Evolutionary conservation across 2,888 invertebrate species (phyloP), one percentile per base, ranked within the genome.

Genomic region (Erebia epiphron): DNA sequence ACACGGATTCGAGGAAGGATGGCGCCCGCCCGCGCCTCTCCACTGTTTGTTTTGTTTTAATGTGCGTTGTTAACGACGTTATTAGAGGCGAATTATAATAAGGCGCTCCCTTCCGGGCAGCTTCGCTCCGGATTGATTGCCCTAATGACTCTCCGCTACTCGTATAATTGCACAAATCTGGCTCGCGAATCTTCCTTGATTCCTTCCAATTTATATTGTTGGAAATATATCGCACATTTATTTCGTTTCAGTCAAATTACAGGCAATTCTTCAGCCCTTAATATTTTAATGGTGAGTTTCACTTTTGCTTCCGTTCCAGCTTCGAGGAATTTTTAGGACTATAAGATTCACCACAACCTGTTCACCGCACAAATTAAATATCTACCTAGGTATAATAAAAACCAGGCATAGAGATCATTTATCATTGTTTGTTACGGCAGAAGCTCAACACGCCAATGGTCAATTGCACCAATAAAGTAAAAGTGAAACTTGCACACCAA

Each of bases 1-100:
- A 93, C 93, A 92, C 93, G 93, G 93, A 92, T 93, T 93, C 93
- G 90, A 91, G 92, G 93, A 92, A 92, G 93, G 93, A 92, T 92
- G 92, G 92, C 91, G 89, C 83, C 88, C 88, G 82, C 88, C 86
- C 85, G 81, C 84, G 72, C 83, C 76, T 82, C 83, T 79, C 83
- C 86, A 83, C 86, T 91, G 91, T 92, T 92, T 93, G 92, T 91
- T 92, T 92, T 92, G 90, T 93, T 92, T 92, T 93, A 92, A 92
- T 91, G 92, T 88, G 82, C 90, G 89, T 87, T 92, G 92, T 92
- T 92, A 92, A 92, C 92, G 93, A 92, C 85, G 88, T 91, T 91
- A 92, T 92, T 91, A 92, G 90, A 89, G 86, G 86, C 87, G 87
- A 88, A 91, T 91, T 89, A 90, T 90, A 87, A 88, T 85, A 82